These are phyloP conservation scores for Myotis lucifugus DNA, from an alignment of 2,113 vertebrate genomes.

Conservation along the genomic window DNA sequence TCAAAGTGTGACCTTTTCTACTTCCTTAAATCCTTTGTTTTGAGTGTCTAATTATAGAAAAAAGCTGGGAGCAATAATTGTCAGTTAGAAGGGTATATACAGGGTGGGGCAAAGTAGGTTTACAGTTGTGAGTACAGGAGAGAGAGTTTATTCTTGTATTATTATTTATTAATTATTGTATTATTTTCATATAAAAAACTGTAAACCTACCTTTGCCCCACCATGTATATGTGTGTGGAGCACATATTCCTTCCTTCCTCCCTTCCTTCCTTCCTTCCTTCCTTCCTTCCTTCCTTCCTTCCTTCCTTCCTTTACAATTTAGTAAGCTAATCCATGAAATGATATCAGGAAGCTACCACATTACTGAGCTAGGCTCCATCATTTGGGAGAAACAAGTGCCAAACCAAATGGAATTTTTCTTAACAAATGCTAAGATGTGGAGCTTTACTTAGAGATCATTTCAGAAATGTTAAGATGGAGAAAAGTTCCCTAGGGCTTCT, in stretches of 20 bases:
- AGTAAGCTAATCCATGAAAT: constrained; percentile 5
- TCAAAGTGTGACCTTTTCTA: background rate
- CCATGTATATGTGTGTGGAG: background rate
- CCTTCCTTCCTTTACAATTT: constrained; percentile 7
- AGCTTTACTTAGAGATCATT: constrained; percentile 61
- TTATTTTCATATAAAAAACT: background rate
- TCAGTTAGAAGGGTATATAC: background rate
- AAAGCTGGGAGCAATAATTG: background rate
- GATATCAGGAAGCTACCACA: constrained; percentile 19
- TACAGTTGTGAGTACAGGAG: background rate
- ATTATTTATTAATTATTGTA: background rate
- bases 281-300: background rate
- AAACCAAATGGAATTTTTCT: constrained; percentile 55
- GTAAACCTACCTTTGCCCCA: background rate
- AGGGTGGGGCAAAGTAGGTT: background rate
- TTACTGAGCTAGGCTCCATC: constrained; percentile 60
- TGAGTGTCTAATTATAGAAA: constrained; percentile 26
- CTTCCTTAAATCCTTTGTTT: constrained; percentile 69
- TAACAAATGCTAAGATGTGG: constrained; percentile 12
- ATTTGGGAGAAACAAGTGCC: constrained; percentile 38
- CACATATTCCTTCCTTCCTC: background rate
- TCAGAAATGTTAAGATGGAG: constrained; percentile 64
- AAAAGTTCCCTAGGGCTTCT: constrained; percentile 55
- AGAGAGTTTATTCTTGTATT: background rate
- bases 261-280: background rate